Conservation (phyloP, 1,140 invertebrate genomes). For the Tetramorium alpestre region DNA sequence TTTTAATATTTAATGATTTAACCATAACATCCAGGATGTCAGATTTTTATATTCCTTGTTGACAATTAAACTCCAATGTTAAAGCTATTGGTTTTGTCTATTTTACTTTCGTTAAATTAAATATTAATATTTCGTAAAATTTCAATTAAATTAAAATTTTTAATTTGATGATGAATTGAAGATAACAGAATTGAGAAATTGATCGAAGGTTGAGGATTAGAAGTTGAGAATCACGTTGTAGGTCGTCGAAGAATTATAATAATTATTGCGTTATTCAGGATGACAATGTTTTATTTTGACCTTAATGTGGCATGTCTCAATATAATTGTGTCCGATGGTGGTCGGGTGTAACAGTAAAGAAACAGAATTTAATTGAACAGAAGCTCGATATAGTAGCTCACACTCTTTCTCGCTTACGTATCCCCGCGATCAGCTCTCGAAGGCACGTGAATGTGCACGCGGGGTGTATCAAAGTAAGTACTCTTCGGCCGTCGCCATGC, state of each 20-base stretch:
- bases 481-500: not conserved
- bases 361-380: not conserved
- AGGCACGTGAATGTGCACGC: not conserved
- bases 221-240: not conserved
- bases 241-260: not conserved
- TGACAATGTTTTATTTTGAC: not conserved
- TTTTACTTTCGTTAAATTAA: not conserved
- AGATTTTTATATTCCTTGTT: not conserved
- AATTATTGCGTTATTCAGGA: not conserved
- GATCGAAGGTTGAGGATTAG: not conserved
- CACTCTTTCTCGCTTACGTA: not conserved
- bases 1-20: not conserved
- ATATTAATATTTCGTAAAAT: not conserved
- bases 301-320: not conserved
- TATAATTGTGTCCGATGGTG: not conserved
- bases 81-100: not conserved
- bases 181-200: no score
- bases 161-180: no score
- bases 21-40: not conserved
- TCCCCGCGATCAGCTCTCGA: not conserved
- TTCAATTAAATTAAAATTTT: not conserved
- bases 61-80: not conserved
- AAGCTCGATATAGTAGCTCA: not conserved
- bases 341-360: not conserved
- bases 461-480: slow-evolving; percentile 1